A percentile compares a stretch with the other conserved stretches of the same genome.
phyloP scores from a whole-genome alignment of 1,140 invertebrate species.

The Heliothis subflexa region DNA sequence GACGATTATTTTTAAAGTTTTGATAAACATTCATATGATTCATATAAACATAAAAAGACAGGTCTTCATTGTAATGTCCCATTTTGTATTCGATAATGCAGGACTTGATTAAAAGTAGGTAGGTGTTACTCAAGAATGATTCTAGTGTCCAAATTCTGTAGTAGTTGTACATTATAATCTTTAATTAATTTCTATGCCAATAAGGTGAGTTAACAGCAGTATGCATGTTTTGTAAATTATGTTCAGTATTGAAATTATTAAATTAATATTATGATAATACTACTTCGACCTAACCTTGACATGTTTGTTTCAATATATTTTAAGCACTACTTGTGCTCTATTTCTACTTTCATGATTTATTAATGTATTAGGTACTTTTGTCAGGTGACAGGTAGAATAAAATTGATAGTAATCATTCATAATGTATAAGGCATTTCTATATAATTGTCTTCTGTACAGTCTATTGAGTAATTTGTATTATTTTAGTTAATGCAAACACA shows the following conservation, averaged over 20 bases:
- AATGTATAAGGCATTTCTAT: background rate
- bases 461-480: background rate
- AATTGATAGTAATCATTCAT: background rate
- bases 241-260: background rate
- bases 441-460: background rate
- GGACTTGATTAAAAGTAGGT: background rate
- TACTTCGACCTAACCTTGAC: background rate
- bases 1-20: slow-evolving; percentile 9
- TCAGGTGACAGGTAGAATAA: no score
- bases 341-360: no score
- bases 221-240: slow-evolving; percentile 17
- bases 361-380: no score
- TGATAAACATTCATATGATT: slow-evolving; percentile 1
- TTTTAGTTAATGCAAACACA: background rate
- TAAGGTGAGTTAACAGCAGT: slow-evolving; percentile 13
- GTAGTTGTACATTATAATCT: background rate
- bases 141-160: background rate
- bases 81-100: background rate
- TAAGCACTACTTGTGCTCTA: no score
- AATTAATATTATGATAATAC: background rate
- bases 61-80: background rate
- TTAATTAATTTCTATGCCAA: background rate
- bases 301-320: background rate
- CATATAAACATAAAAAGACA: background rate
- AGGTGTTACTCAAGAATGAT: background rate